Conservation (phyloP, 2,113 vertebrate genomes). For the Lophius piscatorius region DNA sequence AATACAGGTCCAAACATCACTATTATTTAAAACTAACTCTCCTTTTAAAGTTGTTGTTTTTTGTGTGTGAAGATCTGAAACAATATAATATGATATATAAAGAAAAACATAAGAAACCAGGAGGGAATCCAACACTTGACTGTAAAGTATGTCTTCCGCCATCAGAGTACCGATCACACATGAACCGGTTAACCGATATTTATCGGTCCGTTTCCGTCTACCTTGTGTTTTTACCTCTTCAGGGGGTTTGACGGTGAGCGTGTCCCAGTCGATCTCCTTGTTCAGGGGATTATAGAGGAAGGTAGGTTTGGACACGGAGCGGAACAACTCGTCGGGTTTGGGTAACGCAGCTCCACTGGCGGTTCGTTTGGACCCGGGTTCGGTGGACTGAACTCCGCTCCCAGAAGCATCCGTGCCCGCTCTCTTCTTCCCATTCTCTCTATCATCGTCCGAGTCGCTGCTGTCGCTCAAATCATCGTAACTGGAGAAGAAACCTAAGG, state of each 20-base stretch:
- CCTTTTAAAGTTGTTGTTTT: no score
- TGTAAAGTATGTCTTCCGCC: no score
- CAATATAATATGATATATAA: no score
- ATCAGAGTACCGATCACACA: no score
- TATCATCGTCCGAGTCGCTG: constrained; percentile 77
- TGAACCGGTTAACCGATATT: no score
- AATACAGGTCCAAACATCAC: no score
- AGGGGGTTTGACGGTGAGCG: constrained; percentile 87
- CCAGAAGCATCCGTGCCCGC: constrained; percentile 15
- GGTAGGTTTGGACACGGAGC: constrained; percentile 87
- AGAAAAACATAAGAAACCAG: no score
- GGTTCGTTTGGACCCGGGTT: constrained; percentile 56
- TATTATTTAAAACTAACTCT: no score
- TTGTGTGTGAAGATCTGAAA: no score
- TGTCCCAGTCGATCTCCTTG: constrained; percentile 94
- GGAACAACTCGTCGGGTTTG: constrained; percentile 89
- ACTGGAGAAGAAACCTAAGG: constrained; percentile 88
- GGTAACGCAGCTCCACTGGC: constrained; percentile 75
- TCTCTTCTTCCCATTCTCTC: constrained; percentile 57
- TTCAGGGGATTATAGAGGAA: constrained; percentile 93
- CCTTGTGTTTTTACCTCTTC: no score
- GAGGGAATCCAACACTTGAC: no score
- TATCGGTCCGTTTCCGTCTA: no score
- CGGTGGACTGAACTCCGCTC: constrained; percentile 24
- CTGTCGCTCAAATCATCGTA: constrained; percentile 83